These are phyloP conservation scores for Craterocephalus amniculus DNA, from an alignment of 2,797 vertebrate species.

Conservation along the genomic window DNA sequence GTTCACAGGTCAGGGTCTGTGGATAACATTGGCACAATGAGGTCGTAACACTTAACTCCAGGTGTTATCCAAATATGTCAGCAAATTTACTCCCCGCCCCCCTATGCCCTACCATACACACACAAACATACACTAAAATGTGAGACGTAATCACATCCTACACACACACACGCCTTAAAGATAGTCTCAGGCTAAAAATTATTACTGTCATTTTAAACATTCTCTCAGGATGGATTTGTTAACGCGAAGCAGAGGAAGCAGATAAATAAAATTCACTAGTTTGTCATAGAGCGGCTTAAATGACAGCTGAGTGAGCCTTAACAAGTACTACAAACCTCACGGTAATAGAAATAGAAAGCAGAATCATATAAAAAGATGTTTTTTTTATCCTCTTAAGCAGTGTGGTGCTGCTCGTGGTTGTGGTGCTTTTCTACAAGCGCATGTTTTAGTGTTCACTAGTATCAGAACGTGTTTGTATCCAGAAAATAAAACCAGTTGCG, in stretches of 20 bases:
- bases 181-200: constrained; percentile 63
- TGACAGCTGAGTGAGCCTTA: constrained; percentile 51
- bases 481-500: constrained; percentile 37
- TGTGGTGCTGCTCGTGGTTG: constrained; percentile 35
- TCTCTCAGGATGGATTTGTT: constrained; percentile 47
- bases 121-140: constrained; percentile 52
- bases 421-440: constrained; percentile 46
- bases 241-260: constrained; percentile 59
- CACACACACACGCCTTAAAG: constrained; percentile 41
- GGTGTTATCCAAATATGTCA: constrained; percentile 57
- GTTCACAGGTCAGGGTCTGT: constrained; percentile 77
- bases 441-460: constrained; percentile 75
- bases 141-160: constrained; percentile 61
- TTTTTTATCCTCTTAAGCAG: constrained; percentile 19
- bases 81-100: constrained; percentile 19
- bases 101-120: not conserved
- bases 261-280: constrained; percentile 33
- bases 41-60: constrained; percentile 67
- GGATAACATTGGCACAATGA: constrained; percentile 76
- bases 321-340: constrained; percentile 66
- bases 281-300: constrained; percentile 44
- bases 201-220: constrained; percentile 40
- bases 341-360: constrained; percentile 66
- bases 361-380: constrained; percentile 36
- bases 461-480: constrained; percentile 65